A percentile compares a stretch with the other conserved stretches of the same genome.
Evolutionary conservation across 2,113 vertebrate genomes (phyloP).

Genomic region (Dermatemys mawii): DNA sequence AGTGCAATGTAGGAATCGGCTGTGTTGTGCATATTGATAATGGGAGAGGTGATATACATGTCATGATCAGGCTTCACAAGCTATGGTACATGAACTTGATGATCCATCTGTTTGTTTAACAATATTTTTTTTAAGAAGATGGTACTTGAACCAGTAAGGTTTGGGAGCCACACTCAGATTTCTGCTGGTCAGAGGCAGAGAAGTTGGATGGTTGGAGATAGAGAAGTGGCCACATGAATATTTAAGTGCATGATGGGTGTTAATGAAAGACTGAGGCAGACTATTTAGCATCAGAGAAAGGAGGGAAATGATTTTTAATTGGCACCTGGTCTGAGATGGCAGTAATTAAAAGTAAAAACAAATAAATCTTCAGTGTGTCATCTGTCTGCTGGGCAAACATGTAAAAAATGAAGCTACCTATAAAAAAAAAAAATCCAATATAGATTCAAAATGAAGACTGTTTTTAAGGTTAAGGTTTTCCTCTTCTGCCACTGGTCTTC

Average conservation of each 20-base stretch:
- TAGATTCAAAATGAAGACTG: accelerated
- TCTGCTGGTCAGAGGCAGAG: background rate
- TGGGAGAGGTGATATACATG: background rate
- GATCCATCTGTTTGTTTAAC: background rate
- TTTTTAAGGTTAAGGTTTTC: background rate
- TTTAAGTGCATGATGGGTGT: background rate
- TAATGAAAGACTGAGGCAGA: background rate
- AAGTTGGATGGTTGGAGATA: too few relatives aligned
- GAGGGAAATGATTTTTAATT: background rate
- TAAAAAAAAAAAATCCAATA: background rate
- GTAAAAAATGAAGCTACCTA: background rate
- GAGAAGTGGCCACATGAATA: background rate
- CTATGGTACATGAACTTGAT: background rate
- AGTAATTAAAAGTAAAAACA: too few relatives aligned
- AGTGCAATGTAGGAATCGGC: background rate
- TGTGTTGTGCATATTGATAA: background rate
- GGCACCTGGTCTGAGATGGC: background rate
- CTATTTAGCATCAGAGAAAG: background rate
- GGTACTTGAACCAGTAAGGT: background rate
- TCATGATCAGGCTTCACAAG: background rate
- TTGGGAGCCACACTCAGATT: background rate
- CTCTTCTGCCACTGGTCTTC: background rate
- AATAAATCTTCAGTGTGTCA: accelerated
- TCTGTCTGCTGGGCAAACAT: background rate
- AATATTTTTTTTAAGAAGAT: background rate